Percentiles rank a stretch among this genome's conserved stretches.
phyloP scores from a whole-genome alignment of 2,888 invertebrate genomes.

The Phlogophora meticulosa region DNA sequence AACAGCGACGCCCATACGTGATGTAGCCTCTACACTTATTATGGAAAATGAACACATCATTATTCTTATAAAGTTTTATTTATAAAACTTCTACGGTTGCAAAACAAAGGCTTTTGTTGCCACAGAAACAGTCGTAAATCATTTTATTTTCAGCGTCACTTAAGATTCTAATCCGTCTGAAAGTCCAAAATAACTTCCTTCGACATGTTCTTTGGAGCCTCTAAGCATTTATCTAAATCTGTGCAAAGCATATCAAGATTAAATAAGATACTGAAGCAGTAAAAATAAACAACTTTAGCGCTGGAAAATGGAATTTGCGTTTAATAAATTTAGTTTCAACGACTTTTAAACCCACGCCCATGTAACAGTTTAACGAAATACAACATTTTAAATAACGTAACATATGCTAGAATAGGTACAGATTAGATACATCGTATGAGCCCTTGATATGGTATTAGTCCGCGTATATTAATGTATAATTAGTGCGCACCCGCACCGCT shows the following conservation, averaged over 20 bases:
- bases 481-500: conserved; percentile 33
- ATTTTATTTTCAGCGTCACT: conserved; percentile 30
- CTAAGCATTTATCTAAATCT: conserved; percentile 41
- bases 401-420: conserved; percentile 17
- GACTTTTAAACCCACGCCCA: conserved; percentile 38
- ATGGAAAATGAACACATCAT: conserved; percentile 36
- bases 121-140: conserved; percentile 30
- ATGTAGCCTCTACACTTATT: conserved; percentile 28
- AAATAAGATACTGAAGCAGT: conserved; percentile 47
- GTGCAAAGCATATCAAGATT: conserved; percentile 34
- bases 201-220: conserved; percentile 7
- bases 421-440: conserved; percentile 2
- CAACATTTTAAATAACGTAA: conserved; percentile 18
- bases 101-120: conserved; percentile 20
- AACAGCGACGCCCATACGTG: conserved; percentile 54
- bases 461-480: conserved; percentile 33
- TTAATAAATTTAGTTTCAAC: conserved; percentile 51
- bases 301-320: conserved; percentile 47
- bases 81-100: conserved; percentile 22
- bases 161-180: conserved; percentile 13
- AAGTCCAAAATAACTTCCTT: conserved; percentile 25
- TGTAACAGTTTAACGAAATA: conserved; percentile 28
- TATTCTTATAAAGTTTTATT: conserved; percentile 17
- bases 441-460: conserved; percentile 29
- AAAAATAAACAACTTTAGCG: conserved; percentile 54